Base-by-base conservation (phyloP, 2,888 invertebrate species). In the Tachystola acroxantha region DNA sequence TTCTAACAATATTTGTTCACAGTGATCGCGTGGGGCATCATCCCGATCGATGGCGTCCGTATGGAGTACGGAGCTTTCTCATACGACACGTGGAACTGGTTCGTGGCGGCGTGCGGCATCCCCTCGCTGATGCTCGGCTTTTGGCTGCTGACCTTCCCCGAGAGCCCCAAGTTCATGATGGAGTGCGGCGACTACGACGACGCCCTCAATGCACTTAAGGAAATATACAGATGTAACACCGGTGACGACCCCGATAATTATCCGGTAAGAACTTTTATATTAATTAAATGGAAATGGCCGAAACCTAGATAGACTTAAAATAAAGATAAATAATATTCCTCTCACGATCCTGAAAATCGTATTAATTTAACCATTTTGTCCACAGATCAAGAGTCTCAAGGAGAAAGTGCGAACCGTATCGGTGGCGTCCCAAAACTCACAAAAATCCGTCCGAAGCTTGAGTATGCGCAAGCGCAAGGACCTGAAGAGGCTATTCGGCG, bases 141-240 rank as follows among this genome's bases (percentile, higher is more conserved):
- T 44, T 94, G 93, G 93, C 76, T 94, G 6, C 88, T 92, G 52
- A 85, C 89, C 40, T 94, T 94, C 75, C 94, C 94, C 0, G 94
- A 94, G 75, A 94, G 94, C 64, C 94, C 94, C 1, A 94, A 94
- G 71, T 94, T 94, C 72, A 88, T 94, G 57, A 88, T 94, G 68
- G 94, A 94, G 70, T 92, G 92, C 57, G 94, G 94, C 0, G 93
- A 94, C 66, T 90, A 93, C 13, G 93, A 94, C 31, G 92, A 91
- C 26, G 94, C 94, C 0, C 81, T 94, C 4, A 85, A 88, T 27
- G 89, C 92, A 14, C 88, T 95, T 27, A 89, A 90, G 55, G 80
- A 89, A 52, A 91, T 94, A 65, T 94, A 92, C 71, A 85, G 88
- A 20, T 88, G 87, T 50, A 94, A 94, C 64, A 94, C 93, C 2